Evolutionary conservation across 1,140 invertebrate genomes (phyloP), one percentile per base, ranked within the genome.

Genomic region (Sitobion miscanthi): DNA sequence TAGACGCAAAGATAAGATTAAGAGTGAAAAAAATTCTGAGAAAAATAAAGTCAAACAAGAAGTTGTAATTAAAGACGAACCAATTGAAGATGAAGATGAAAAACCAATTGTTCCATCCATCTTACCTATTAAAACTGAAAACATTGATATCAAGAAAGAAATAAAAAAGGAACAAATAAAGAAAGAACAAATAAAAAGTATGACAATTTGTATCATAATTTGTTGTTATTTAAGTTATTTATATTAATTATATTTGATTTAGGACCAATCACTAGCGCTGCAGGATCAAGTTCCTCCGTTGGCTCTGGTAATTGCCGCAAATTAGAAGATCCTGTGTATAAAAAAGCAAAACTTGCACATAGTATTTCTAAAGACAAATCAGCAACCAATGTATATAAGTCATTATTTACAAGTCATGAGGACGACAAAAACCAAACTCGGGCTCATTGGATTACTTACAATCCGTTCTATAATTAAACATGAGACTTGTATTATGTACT

Each of bases 371-470:
- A 98, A 94, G 98, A 99, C 96, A 98, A 98, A 0, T 98, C 97
- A 94, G 97, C 97, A 0, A 98, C 97, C 93, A 97, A 98, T 95
- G 98, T 98, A 1, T 99, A 98, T 95, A 99, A 99, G 95, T 99
- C 98, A 42, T 95, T 99, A 42, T 99, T 99, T 94, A 99, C 98
- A 0, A 96, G 97, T 30, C 98, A 98, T 95, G 96, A 98, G 95
- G 97, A 96, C 88, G 98, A 99, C 52, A 96, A 97, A 94, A 96
- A 97, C 89, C 98, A 99, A 95, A 96, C 97, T 57, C 97, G 97
- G 95, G 98, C 98, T 9, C 98, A 99, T 95, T 99, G 99, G 99
- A 97, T 99, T 91, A 99, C 99, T 14, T 99, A 98, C 95, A 99
- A 99, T 96, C 99, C 99, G 90, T 98, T 98, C 95, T 99, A 99